Evolutionary conservation across 2,113 vertebrate species (phyloP).

Genomic region (Fulica atra): DNA sequence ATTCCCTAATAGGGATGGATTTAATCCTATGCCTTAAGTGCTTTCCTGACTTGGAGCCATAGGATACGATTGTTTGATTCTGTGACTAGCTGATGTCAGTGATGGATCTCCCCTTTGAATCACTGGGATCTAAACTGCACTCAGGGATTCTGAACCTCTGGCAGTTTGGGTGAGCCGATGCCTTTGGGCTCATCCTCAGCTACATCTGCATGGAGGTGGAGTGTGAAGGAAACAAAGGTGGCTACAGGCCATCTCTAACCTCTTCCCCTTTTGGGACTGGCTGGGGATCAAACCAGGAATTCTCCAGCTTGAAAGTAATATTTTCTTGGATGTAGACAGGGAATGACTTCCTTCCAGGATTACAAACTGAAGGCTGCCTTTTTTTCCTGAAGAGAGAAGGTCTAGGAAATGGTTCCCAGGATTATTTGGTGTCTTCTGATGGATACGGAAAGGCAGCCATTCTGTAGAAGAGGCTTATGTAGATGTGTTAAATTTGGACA

Average conservation of each 20-base stretch:
- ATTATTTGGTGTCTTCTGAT: not conserved
- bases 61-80: not conserved
- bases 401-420: not conserved
- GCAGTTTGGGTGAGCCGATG: not conserved
- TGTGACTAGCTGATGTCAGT: not conserved
- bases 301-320: not conserved
- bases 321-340: not conserved
- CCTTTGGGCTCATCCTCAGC: conserved; percentile 4
- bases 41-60: conserved; percentile 23
- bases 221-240: not conserved
- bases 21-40: not conserved
- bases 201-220: not conserved
- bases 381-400: not conserved
- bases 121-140: not conserved
- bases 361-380: not conserved
- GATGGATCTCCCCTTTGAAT: not conserved
- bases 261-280: not conserved
- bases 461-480: not conserved
- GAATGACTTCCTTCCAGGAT: not conserved
- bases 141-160: not conserved
- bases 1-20: conserved; percentile 3
- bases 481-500: not conserved
- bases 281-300: not conserved
- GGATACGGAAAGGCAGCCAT: not conserved
- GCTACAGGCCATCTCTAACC: not conserved